phyloP scores from a whole-genome alignment of 2,888 invertebrate species.

The Heliconius charithonia region DNA sequence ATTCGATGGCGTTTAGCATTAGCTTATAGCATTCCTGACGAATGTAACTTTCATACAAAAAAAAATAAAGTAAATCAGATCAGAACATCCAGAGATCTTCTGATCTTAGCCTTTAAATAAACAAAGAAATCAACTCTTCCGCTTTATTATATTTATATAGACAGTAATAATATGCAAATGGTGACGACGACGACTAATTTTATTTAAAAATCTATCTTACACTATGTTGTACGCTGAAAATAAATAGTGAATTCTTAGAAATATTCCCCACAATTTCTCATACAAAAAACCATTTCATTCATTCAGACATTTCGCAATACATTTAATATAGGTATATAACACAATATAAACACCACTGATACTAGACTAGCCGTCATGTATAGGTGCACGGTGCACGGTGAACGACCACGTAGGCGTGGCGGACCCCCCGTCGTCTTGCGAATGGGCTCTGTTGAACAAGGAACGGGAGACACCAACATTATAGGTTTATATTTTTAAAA shows the following conservation, averaged over 20 bases:
- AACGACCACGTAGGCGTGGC: constrained; percentile 37
- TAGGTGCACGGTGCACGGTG: constrained; percentile 33
- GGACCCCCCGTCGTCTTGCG: constrained; percentile 28
- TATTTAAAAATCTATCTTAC: no score
- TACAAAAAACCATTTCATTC: neutral
- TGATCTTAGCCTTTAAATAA: no score
- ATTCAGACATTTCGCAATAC: neutral
- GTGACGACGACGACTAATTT: no score
- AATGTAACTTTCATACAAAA: no score
- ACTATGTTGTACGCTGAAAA: neutral
- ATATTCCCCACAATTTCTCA: neutral
- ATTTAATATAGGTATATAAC: neutral
- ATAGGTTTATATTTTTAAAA: neutral
- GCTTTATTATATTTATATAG: neutral
- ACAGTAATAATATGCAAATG: no score
- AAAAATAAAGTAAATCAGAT: no score
- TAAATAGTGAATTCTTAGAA: neutral
- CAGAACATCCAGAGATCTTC: no score
- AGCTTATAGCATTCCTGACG: no score
- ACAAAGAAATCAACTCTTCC: no score
- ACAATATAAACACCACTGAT: constrained; percentile 41
- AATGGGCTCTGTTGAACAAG: neutral
- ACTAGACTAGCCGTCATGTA: constrained; percentile 19
- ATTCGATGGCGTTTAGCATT: no score
- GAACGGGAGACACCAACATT: neutral